Evolutionary conservation across 2,888 invertebrate genomes (phyloP), one percentile per base, ranked within the genome.

Genomic region (Brachyptera risi): DNA sequence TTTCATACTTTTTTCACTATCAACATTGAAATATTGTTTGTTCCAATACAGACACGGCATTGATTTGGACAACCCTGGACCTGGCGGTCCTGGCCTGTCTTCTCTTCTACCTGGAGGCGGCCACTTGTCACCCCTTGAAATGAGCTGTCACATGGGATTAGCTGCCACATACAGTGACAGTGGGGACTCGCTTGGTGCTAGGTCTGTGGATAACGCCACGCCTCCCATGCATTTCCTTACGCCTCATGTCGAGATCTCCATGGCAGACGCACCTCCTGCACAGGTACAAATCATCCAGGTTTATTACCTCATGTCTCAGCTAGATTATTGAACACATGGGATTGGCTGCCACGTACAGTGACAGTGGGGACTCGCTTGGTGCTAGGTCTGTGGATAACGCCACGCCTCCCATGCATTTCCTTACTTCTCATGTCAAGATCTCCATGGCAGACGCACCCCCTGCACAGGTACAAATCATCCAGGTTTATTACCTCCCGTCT

Each of bases 181-280:
- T 66, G 90, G 91, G 0, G 91, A 92, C 69, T 91, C 90, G 67
- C 86, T 87, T 58, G 87, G 87, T 1, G 86, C 84, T 42, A 80
- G 91, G 60, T 90, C 90, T 0, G 85, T 87, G n/a, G 91, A 92
- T 72, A 92, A 92, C 71, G 89, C 88, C 7, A 92, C 92, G 49
- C 92, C 92, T 11, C 92, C 92, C 0, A 92, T 92, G 91, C 92
- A 93, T 75, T 93, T 92, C 73, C 79, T 93, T 40, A 92, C 92
- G 37, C 93, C 93, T 4, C 93, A 93, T 69, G 92, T 93, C 35
- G 92, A 93, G 78, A 92, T 93, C 73, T 92, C 91, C 40, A 90
- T 92, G 84, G 87, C 90, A 17, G 91, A 91, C 71, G 86, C 88
- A 64, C 88, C 88, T 67, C 87, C 87, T 0, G 77, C 79, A 23